phyloP scores from a whole-genome alignment of 2,797 vertebrate species.

The Allobates femoralis region DNA sequence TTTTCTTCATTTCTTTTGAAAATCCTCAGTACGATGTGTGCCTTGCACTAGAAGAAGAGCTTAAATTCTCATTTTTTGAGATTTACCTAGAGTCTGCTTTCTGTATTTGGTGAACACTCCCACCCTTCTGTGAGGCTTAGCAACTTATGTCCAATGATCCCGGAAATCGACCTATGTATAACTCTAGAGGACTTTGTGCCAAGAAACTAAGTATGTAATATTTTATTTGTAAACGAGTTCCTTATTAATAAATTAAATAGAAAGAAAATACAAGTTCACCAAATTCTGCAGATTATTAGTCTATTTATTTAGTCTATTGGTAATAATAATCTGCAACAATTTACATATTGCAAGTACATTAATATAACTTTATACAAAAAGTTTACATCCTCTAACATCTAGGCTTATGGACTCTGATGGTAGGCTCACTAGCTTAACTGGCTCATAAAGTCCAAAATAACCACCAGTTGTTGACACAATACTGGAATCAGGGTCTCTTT shows the following conservation, averaged over 20 bases:
- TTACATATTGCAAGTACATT: neutral
- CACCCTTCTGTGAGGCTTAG: slow-evolving; percentile 35
- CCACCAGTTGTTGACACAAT: neutral
- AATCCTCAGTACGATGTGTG: neutral
- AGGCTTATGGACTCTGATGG: neutral
- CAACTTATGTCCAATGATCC: slow-evolving; percentile 30
- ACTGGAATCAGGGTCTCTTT: no score
- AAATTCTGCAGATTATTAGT: neutral
- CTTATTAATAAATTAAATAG: neutral
- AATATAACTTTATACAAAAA: neutral
- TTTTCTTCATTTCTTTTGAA: neutral
- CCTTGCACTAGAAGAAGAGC: neutral
- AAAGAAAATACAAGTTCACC: neutral
- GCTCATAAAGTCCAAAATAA: neutral
- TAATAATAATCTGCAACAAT: no score
- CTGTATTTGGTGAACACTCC: slow-evolving; percentile 50
- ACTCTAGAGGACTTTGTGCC: neutral
- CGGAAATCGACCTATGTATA: slow-evolving; percentile 8
- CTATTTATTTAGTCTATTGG: neutral
- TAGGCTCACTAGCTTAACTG: neutral
- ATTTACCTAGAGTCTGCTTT: slow-evolving; percentile 45
- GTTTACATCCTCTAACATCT: neutral
- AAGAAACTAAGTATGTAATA: neutral
- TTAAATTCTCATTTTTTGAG: slow-evolving; percentile 30
- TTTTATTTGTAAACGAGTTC: neutral